Evolutionary conservation across 92 coral and sea anemone species (phyloP).

Genomic region (Epizoanthus ramosus): DNA sequence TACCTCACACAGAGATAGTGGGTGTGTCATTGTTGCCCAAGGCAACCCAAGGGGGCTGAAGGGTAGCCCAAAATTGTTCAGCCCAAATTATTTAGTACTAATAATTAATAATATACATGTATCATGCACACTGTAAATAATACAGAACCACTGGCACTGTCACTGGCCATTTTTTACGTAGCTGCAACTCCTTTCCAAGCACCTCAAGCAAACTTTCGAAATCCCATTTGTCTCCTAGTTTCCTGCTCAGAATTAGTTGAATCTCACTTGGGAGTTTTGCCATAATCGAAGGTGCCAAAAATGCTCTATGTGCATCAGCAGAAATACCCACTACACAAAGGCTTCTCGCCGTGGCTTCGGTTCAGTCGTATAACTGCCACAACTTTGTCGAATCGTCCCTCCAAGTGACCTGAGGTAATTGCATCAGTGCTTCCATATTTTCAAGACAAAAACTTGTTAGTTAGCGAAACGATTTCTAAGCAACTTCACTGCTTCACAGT

Average conservation of each 20-base stretch:
- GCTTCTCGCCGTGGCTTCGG: slow-evolving; percentile 43
- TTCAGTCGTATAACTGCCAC: slow-evolving; percentile 33
- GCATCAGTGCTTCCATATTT: slow-evolving; percentile 30
- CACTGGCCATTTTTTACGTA: slow-evolving; percentile 49
- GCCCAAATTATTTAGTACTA: too few relatives aligned
- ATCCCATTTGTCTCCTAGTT: slow-evolving; percentile 44
- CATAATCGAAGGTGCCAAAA: slow-evolving; percentile 46
- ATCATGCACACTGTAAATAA: too few relatives aligned
- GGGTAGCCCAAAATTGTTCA: too few relatives aligned
- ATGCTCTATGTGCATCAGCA: slow-evolving; percentile 46
- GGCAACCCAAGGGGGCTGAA: too few relatives aligned
- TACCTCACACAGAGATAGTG: too few relatives aligned
- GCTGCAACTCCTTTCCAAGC: slow-evolving; percentile 32
- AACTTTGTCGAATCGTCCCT: slow-evolving; percentile 17
- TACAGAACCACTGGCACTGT: too few relatives aligned
- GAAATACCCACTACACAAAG: slow-evolving; percentile 24
- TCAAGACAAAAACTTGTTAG: slow-evolving; percentile 14
- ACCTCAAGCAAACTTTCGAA: slow-evolving; percentile 33
- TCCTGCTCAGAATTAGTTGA: slow-evolving; percentile 33
- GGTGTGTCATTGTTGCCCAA: too few relatives aligned
- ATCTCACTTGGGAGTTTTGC: slow-evolving; percentile 44
- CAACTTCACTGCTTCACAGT: slow-evolving; percentile 42
- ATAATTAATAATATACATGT: too few relatives aligned
- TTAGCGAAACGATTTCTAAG: slow-evolving; percentile 35
- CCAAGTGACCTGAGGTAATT: slow-evolving; percentile 2